Percentiles rank a stretch among this genome's conserved stretches.
Conservation (phyloP, 2,888 invertebrate genomes). For the Tetheella fluctuosa region DNA sequence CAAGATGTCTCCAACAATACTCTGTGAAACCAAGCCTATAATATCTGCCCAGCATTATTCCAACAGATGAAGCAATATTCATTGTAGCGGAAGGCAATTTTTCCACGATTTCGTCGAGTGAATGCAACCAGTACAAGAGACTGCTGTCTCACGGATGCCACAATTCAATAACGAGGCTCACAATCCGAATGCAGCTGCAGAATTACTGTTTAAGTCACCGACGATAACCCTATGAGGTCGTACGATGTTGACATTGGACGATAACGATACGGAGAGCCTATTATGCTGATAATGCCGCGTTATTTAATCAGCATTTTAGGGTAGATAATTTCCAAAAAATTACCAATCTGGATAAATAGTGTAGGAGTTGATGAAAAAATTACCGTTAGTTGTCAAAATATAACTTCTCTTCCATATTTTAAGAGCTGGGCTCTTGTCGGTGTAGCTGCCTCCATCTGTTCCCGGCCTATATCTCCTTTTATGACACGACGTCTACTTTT, state of each 20-base stretch:
- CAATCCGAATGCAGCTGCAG: slow-evolving; percentile 49
- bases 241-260: slow-evolving; percentile 12
- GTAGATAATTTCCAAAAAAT: neutral
- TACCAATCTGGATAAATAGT: no score
- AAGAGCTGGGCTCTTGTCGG: no score
- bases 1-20: slow-evolving; percentile 2
- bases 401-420: no score
- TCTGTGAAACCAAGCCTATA: neutral
- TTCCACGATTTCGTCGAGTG: slow-evolving; percentile 42
- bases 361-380: no score
- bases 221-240: slow-evolving; percentile 22
- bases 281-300: no score
- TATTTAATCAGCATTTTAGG: neutral
- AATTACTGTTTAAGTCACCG: slow-evolving; percentile 41
- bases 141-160: slow-evolving; percentile 59
- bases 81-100: slow-evolving; percentile 62
- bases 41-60: slow-evolving; percentile 7
- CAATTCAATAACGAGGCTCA: slow-evolving; percentile 68
- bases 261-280: slow-evolving; percentile 16
- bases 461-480: no score
- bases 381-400: no score
- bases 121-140: slow-evolving; percentile 52
- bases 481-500: no score
- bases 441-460: no score
- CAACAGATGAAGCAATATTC: slow-evolving; percentile 25